Conservation (phyloP, 2,888 invertebrate species). For the Sepioteuthis lessoniana region DNA sequence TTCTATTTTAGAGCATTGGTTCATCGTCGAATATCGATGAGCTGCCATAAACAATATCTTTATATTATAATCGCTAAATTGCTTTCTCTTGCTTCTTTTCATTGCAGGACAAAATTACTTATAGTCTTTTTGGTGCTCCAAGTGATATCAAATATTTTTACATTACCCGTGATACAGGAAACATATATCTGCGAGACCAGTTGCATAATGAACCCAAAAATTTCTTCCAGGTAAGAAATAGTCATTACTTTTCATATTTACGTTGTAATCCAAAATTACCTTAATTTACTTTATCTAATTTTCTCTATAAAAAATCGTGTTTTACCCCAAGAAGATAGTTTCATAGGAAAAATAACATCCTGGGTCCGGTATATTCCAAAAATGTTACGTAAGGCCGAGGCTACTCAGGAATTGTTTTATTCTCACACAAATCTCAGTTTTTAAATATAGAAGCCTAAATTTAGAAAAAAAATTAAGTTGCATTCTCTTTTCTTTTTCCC, state of each 20-base stretch:
- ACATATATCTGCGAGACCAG: slow-evolving; percentile 58
- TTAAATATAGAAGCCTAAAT: no score
- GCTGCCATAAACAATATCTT: not conserved
- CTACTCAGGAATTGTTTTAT: no score
- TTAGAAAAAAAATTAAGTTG: no score
- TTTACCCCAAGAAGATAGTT: no score
- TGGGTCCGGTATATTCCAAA: no score
- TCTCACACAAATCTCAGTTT: no score
- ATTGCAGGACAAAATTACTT: slow-evolving; percentile 57
- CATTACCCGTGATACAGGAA: slow-evolving; percentile 62
- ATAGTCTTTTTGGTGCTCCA: slow-evolving; percentile 52
- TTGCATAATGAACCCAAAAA: slow-evolving; percentile 55
- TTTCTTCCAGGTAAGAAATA: not conserved
- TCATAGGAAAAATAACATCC: no score
- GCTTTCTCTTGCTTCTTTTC: not conserved
- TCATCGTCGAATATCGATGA: not conserved
- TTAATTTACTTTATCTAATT: no score
- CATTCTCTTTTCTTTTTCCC: no score
- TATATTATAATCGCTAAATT: not conserved
- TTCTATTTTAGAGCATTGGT: not conserved
- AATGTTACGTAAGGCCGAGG: no score
- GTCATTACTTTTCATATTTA: not conserved
- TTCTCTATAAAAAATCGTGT: no score
- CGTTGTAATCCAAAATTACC: no score
- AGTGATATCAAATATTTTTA: slow-evolving; percentile 59